Base-by-base conservation (phyloP, 2,888 invertebrate genomes). In the Oscheius sp. region DNA sequence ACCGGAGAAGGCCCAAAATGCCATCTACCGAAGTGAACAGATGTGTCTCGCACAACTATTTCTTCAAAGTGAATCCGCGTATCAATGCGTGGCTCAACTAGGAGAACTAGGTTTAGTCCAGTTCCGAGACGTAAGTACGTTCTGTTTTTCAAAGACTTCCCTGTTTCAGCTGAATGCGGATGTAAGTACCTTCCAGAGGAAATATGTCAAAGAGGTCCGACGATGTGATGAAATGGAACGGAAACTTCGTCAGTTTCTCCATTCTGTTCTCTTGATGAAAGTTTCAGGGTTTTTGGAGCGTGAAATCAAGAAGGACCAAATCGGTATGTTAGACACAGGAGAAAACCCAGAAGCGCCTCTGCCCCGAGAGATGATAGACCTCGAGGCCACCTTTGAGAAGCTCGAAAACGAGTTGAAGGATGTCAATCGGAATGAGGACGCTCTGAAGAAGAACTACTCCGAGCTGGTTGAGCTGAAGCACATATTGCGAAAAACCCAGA, bases 311-410 rank as follows among this genome's bases (percentile, higher is more conserved):
- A 95, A 95, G 86, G 97, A 97, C 90, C 95, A 93, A 1, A 97
- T 99, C 88, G 96, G 96, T 0, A 97, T 99, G 95, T 91, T 96
- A 89, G 96, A 97, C 90, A 96, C 96, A 0, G 97, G 97, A 2
- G 98, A 99, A 90, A 96, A 95, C 89, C 98, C 98, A 0, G 97
- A 98, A 91, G 98, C 98, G n/a, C 99, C 99, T 0, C 96, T 96
- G 88, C 97, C 98, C 0, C 92, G 96, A 81, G 98, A 99, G 92
- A 98, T 99, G 97, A 96, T 97, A 85, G 98, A 99, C 91, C 92
- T 99, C 79, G 98, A 99, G 93, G 91, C 91, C 3, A 95, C 95
- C 84, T 92, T 97, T 89, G 97, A 98, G 90, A 98, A 97, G 90
- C 92, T 97, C 68, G 98, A 99, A 90, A 95, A 96, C 89, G 98